phyloP scores from a whole-genome alignment of 92 coral and sea anemone species.

The Nematostella vectensis region DNA sequence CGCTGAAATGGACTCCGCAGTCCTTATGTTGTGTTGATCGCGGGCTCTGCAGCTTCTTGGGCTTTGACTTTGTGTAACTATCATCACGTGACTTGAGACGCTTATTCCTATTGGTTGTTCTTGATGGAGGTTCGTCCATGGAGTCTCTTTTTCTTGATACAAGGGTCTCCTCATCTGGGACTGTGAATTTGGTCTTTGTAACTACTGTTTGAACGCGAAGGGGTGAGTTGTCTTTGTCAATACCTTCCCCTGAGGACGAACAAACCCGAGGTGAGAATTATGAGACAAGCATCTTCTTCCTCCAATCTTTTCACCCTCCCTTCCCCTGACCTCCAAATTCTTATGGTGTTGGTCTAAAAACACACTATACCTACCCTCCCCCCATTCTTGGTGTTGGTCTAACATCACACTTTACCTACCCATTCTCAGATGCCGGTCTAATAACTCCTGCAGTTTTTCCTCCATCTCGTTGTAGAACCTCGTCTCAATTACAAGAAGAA shows the following conservation, averaged over 20 bases:
- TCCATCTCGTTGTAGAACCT: conserved; percentile 88
- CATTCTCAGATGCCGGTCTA: conserved; percentile 85
- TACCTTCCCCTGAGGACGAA: conserved; percentile 60
- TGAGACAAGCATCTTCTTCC: neutral
- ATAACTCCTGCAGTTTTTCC: conserved; percentile 82
- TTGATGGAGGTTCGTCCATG: conserved; percentile 32
- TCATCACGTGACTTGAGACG: conserved; percentile 69
- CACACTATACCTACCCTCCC: too few relatives aligned
- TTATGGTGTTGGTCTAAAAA: too few relatives aligned
- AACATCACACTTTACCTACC: too few relatives aligned
- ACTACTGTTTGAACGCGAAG: conserved; percentile 86
- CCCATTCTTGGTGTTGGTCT: too few relatives aligned
- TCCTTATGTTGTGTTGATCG: conserved; percentile 19
- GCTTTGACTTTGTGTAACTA: conserved; percentile 41
- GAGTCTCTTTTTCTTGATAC: conserved; percentile 21
- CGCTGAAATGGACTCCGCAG: conserved; percentile 9
- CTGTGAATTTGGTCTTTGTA: conserved; percentile 92
- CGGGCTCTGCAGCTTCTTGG: conserved; percentile 53
- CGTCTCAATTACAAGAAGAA: conserved; percentile 88
- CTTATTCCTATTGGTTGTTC: conserved; percentile 40
- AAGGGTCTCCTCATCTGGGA: conserved; percentile 57
- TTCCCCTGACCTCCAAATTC: too few relatives aligned
- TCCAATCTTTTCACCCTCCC: too few relatives aligned
- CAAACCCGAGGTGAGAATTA: neutral
- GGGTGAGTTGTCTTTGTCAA: conserved; percentile 70